Base-by-base conservation (phyloP, 64 coral and sea anemone species). In the Actinia equina region DNA sequence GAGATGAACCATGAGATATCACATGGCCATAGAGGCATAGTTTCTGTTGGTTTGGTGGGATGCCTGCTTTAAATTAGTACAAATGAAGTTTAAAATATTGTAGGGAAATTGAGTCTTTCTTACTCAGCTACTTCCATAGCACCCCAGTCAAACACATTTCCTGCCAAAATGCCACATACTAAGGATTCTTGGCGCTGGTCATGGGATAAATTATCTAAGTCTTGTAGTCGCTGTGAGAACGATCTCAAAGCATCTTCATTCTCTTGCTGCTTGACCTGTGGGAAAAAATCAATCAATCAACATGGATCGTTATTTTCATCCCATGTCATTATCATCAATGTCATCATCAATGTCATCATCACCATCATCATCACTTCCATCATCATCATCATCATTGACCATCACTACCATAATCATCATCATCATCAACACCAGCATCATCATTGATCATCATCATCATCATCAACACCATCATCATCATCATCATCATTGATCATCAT, bases 101-200 rank as follows among this genome's bases (percentile, higher is more conserved):
- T 18, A 79, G 3, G 16, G 17, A 43, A 80, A 52, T 7, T 1
- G 2, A 15, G n/a, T n/a, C n/a, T n/a, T n/a, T n/a, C n/a, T 80
- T 93, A 98, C 96, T 95, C 84, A 20, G 92, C 88, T 3, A 98
- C 96, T 71, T 98, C 96, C 51, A 91, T 98, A 3, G 96, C 96
- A 20, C 96, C 96, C 96, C 96, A 98, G 60, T 98, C 96, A 88
- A 98, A 98, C 62, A 98, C 93, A 80, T 98, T 98, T 69, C 96
- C 96, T 17, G 96, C 93, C 52, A 98, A 76, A 20, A 98, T 46
- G 44, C 96, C 96, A 88, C 93, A 87, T 25, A 95, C 59, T 9
- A 98, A 69, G 55, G 93, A 90, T 22, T 81, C 14, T 82, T 98
- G 96, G 16, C 93, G 90, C 16, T 71, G 59, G 57, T 91, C 77